These are phyloP conservation scores for Elephas maximus DNA, from an alignment of 2,113 vertebrate species.

Conservation along the genomic window DNA sequence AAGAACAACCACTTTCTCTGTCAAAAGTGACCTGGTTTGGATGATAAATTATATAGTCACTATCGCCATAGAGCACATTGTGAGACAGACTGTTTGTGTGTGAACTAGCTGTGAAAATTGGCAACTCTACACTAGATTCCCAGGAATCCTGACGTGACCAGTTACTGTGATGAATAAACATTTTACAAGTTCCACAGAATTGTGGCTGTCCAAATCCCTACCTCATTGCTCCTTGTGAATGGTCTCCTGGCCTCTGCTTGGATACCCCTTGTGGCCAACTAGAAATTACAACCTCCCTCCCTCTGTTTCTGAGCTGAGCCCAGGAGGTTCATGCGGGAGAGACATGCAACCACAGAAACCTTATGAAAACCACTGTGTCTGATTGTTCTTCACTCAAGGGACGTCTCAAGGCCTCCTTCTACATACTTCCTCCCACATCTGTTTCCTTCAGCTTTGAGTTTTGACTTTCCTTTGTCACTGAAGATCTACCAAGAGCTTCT, in stretches of 20 bases:
- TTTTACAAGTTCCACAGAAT: not conserved
- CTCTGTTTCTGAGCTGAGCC: not conserved
- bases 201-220: not conserved
- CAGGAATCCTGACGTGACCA: not conserved
- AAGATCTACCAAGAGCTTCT: not conserved
- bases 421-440: not conserved
- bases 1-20: not conserved
- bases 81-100: not conserved
- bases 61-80: too few species aligned
- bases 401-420: not conserved
- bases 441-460: not conserved
- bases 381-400: not conserved
- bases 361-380: not conserved
- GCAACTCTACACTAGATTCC: not conserved
- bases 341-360: not conserved
- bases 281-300: not conserved
- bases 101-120: conserved; percentile 12
- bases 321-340: not conserved
- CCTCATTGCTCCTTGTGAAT: not conserved
- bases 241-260: not conserved
- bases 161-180: not conserved
- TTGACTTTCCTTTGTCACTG: not conserved
- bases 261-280: not conserved
- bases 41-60: not conserved
- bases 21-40: conserved; percentile 24